phyloP scores from a whole-genome alignment of 2,888 invertebrate species.

The Leptopilina drosophilae region DNA sequence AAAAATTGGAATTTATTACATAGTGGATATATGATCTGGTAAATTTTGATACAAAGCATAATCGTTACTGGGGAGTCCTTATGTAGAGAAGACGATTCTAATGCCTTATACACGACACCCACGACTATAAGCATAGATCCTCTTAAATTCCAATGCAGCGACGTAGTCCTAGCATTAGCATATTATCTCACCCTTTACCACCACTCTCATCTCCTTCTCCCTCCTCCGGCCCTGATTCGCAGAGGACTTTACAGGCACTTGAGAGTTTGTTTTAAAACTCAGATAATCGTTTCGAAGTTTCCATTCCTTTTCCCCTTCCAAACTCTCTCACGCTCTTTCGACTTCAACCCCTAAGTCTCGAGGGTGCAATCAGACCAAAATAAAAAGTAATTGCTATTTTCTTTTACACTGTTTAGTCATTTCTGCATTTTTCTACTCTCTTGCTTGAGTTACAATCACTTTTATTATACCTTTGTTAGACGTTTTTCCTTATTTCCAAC shows the following conservation, averaged over 20 bases:
- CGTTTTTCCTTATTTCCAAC: not conserved
- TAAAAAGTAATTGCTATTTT: slow-evolving; percentile 70
- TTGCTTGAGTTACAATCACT: slow-evolving; percentile 27
- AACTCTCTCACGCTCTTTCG: slow-evolving; percentile 48
- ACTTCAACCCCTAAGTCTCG: slow-evolving; percentile 56
- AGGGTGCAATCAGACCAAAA: slow-evolving; percentile 69
- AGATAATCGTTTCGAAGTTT: slow-evolving; percentile 74
- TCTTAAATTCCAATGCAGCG: slow-evolving; percentile 72
- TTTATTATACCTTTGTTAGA: slow-evolving; percentile 5
- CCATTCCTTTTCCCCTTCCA: slow-evolving; percentile 40
- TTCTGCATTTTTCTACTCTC: slow-evolving; percentile 23
- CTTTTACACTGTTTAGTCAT: slow-evolving; percentile 40
- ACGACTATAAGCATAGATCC: slow-evolving; percentile 68
- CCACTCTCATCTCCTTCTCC: slow-evolving; percentile 11
- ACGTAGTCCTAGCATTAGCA: slow-evolving; percentile 52
- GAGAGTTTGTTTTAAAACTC: slow-evolving; percentile 76
- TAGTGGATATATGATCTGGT: not conserved
- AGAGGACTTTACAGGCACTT: slow-evolving; percentile 75
- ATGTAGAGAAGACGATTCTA: slow-evolving; percentile 60
- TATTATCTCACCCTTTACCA: slow-evolving; percentile 51
- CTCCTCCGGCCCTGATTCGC: slow-evolving; percentile 63
- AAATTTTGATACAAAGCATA: slow-evolving; percentile 54
- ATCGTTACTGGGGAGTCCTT: slow-evolving; percentile 61
- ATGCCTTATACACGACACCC: slow-evolving; percentile 59
- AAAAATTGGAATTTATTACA: slow-evolving; percentile 46